phyloP scores from a whole-genome alignment of 2,113 vertebrate species.

The human (Homo sapiens) region GRCh38 chr4:105373001-105373500 shows the following conservation, averaged over 20 bases:
- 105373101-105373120: too few relatives aligned
- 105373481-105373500: conserved; percentile 38
- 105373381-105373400: not conserved
- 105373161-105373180: conserved; percentile 67
- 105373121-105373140: not conserved
- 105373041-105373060: too few relatives aligned
- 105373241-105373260: conserved; percentile 61
- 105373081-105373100: too few relatives aligned
- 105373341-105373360: not conserved
- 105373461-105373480: conserved; percentile 11
- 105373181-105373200: conserved; percentile 46
- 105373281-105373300: not conserved
- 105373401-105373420: not conserved
- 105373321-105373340: not conserved
- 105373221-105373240: conserved; percentile 31
- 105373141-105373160: conserved; percentile 52
- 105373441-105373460: not conserved
- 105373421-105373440: not conserved
- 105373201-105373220: conserved; percentile 59
- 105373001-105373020: too few relatives aligned
- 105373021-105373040: too few relatives aligned
- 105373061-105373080: too few relatives aligned
- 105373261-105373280: not conserved
- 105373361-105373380: not conserved
- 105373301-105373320: not conserved